Conservation (phyloP, 2,888 invertebrate genomes). For the Agrotis ipsilon region DNA sequence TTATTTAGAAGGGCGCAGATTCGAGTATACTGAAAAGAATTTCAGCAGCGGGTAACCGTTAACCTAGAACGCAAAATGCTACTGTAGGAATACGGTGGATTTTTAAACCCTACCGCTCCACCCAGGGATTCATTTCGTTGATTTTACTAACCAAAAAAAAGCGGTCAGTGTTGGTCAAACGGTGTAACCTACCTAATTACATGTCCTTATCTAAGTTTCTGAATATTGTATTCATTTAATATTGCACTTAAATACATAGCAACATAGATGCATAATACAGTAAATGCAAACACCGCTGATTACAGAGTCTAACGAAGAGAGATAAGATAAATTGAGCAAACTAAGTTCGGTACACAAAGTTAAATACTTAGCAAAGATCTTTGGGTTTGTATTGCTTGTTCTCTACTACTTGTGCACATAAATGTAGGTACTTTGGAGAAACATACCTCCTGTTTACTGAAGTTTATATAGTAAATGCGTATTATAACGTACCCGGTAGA, state of each 20-base stretch:
- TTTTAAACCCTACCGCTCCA: too few relatives aligned
- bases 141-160: too few relatives aligned
- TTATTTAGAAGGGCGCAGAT: too few relatives aligned
- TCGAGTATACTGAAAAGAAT: too few relatives aligned
- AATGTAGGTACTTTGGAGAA: not conserved
- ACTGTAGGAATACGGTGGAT: too few relatives aligned
- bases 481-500: too few relatives aligned
- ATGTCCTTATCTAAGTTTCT: not conserved
- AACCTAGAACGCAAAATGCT: too few relatives aligned
- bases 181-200: too few relatives aligned
- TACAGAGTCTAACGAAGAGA: conserved; percentile 16
- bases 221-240: not conserved
- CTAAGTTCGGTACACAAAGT: conserved; percentile 36
- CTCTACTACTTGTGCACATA: not conserved
- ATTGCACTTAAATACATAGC: not conserved
- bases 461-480: not conserved
- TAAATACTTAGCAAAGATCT: conserved; percentile 42
- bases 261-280: conserved; percentile 24
- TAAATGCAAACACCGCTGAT: conserved; percentile 30
- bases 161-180: too few relatives aligned
- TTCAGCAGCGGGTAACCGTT: too few relatives aligned
- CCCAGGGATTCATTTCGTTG: too few relatives aligned
- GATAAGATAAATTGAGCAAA: conserved; percentile 57
- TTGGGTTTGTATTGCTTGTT: conserved; percentile 42
- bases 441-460: not conserved